Conservation (phyloP, 2,797 vertebrate species). For the Neopelma chrysocephalum region DNA sequence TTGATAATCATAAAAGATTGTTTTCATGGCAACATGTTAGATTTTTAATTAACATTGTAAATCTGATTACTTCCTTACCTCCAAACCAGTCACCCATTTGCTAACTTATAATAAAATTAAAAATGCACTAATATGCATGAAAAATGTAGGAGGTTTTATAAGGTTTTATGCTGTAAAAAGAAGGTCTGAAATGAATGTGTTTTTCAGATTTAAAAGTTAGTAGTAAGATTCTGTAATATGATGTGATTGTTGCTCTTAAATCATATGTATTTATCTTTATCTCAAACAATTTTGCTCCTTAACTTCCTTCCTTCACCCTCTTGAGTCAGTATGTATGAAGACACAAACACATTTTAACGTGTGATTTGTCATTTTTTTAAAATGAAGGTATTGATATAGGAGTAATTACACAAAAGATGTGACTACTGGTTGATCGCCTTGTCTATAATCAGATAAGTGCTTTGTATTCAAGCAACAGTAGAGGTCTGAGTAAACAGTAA, state of each 20-base stretch:
- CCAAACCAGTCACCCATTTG: not conserved
- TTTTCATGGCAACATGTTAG: not conserved
- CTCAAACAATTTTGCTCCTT: not conserved
- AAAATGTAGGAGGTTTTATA: not conserved
- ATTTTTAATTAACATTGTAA: conserved; percentile 29
- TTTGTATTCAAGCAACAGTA: not conserved
- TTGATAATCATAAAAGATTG: not conserved
- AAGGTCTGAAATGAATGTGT: not conserved
- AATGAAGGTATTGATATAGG: not conserved
- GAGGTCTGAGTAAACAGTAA: not conserved
- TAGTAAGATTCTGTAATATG: not conserved
- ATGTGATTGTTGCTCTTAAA: not conserved
- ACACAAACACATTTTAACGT: not conserved
- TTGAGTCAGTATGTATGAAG: not conserved
- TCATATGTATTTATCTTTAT: not conserved
- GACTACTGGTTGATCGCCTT: not conserved
- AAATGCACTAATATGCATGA: not conserved
- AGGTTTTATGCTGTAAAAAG: not conserved
- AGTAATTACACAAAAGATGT: not conserved
- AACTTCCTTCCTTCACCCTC: not conserved
- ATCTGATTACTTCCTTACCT: conserved; percentile 17
- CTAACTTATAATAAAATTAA: not conserved
- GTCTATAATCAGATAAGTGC: not conserved
- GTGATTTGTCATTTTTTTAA: not conserved
- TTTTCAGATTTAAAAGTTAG: not conserved